Base-by-base conservation (phyloP, 2,797 vertebrate species). In the Cetoscarus ocellatus region DNA sequence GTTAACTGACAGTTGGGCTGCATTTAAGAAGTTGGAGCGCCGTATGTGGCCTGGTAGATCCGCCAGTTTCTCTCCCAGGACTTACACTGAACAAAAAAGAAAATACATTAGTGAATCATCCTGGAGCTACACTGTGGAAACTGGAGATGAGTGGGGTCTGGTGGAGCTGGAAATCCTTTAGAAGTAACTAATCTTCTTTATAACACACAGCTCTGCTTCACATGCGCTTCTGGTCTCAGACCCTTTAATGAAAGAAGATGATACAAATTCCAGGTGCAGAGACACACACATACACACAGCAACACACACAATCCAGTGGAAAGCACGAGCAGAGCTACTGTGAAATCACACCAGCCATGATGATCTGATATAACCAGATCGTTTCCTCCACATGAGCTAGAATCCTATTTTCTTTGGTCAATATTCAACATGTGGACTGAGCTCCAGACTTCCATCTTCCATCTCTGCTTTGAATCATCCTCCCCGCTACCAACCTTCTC, bases 181-280 rank as follows among this genome's bases (percentile, higher is more conserved):
- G 59, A 77, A 73, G 68, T 86, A 78, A 88, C 87, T 86, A 83
- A 87, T 80, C 68, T 73, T 42, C 65, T 79, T 85, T 81, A 81
- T 86, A 83, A 63, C 69, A 57, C 36, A 55, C 42, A 7, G 59
- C 66, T 51, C 59, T 49, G 79, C 72, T 73, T 48, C 63, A 80
- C 57, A 42, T 40, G 66, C 66, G 63, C 83, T 85, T 72, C 75
- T 83, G 68, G 73, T 84, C 70, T 67, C 18, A 8, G 55, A 63
- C 55, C 75, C 58, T 73, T 78, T 82, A 51, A 86, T 85, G 75
- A 79, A 67, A 7, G 6, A 55, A 57, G 69, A 85, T 76, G 72
- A 88, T 75, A 59, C 61, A 78, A 27, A 27, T 4, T 27, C 27
- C 18, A 60, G 17, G 19, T 48, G 10, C 19, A 40, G 12, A 34